A percentile compares a stretch with the other conserved stretches of the same genome.
Conservation (phyloP, 1,140 invertebrate genomes). For the Euglossa dilemma region DNA sequence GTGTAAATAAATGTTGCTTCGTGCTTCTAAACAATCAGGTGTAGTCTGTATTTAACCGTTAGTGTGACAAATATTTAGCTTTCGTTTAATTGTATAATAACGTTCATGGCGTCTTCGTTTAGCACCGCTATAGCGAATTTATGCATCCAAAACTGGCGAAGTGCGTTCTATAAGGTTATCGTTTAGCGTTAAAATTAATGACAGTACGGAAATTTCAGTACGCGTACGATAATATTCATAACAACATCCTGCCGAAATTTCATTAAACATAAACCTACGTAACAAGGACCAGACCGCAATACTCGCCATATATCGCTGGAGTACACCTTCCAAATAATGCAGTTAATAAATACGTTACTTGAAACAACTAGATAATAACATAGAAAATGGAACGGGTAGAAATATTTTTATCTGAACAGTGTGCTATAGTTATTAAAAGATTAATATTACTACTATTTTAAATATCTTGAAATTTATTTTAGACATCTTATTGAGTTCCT, state of each 20-base stretch:
- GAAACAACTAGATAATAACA: too few relatives aligned
- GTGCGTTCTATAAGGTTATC: slow-evolving; percentile 33
- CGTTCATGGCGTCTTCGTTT: slow-evolving; percentile 32
- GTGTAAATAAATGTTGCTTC: background rate
- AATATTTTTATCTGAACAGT: too few relatives aligned
- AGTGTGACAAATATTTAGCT: slow-evolving; percentile 44
- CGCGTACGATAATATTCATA: slow-evolving; percentile 37
- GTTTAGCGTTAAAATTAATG: slow-evolving; percentile 49
- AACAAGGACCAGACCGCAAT: background rate
- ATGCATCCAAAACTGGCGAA: slow-evolving; percentile 29
- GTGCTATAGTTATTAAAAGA: too few relatives aligned
- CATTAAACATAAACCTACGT: background rate
- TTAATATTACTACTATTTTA: too few relatives aligned
- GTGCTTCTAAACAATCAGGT: slow-evolving; percentile 3
- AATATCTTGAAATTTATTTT: too few relatives aligned
- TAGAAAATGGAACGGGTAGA: too few relatives aligned
- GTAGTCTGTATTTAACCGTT: slow-evolving; percentile 28
- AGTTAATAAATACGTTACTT: background rate
- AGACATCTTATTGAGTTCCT: too few relatives aligned
- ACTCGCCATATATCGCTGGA: background rate
- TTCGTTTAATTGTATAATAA: slow-evolving; percentile 54
- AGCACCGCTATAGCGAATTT: slow-evolving; percentile 42
- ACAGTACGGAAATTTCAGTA: slow-evolving; percentile 36
- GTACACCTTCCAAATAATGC: background rate
- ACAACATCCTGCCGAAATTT: background rate